A percentile compares a stretch with the other conserved stretches of the same genome.
phyloP scores from a whole-genome alignment of 1,140 invertebrate genomes.

The Cydia pomonella region DNA sequence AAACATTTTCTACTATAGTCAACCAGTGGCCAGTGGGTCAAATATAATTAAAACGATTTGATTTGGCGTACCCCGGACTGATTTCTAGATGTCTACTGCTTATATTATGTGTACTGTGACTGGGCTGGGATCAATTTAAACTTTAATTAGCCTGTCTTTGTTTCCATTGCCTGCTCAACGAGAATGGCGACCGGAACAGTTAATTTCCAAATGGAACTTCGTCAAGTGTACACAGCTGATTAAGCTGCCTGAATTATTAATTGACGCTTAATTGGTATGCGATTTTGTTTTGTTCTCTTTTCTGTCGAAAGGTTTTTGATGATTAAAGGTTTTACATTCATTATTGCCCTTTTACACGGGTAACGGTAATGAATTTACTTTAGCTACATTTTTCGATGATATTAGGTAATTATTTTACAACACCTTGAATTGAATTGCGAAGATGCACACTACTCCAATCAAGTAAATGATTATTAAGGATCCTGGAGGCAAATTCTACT shows the following conservation, averaged over 20 bases:
- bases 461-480: no score
- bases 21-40: no score
- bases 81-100: no score
- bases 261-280: slow-evolving; percentile 12
- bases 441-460: no score
- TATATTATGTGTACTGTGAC: neutral
- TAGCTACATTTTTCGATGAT: neutral
- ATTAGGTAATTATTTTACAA: neutral
- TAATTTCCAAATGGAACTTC: slow-evolving; percentile 28
- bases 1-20: no score
- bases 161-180: slow-evolving; percentile 19
- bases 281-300: slow-evolving; percentile 16
- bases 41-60: no score
- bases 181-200: slow-evolving; percentile 23
- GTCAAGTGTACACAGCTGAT: slow-evolving; percentile 20
- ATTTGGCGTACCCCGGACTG: no score
- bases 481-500: no score
- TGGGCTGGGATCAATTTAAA: slow-evolving; percentile 17
- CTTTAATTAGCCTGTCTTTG: slow-evolving; percentile 31
- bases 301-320: neutral
- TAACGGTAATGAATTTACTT: neutral
- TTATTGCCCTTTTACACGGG: neutral
- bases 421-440: no score
- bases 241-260: slow-evolving; percentile 24
- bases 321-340: neutral